Percentiles rank a stretch among this genome's conserved stretches.
These are phyloP conservation scores for Colius striatus DNA, from an alignment of 2,113 vertebrate genomes.

Conservation along the genomic window DNA sequence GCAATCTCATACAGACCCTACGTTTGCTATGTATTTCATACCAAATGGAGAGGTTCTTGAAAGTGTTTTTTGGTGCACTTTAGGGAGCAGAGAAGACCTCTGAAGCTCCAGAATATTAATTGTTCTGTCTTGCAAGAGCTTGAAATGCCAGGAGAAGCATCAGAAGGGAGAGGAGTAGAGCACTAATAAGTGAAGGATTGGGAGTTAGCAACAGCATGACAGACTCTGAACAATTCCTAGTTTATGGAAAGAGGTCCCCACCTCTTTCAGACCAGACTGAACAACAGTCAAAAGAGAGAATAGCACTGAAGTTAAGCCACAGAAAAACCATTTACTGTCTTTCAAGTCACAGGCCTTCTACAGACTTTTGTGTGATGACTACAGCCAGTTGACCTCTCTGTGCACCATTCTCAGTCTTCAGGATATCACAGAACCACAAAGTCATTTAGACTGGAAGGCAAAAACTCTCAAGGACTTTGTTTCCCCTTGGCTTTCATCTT, in stretches of 20 bases:
- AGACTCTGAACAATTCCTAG: background rate
- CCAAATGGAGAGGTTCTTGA: background rate
- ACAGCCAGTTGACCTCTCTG: background rate
- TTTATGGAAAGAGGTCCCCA: background rate
- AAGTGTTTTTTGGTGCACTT: background rate
- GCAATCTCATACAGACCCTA: background rate
- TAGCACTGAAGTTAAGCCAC: background rate
- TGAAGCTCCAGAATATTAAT: background rate
- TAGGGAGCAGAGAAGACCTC: background rate
- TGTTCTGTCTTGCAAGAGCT: background rate
- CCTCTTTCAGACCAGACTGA: background rate
- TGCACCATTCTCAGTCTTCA: background rate
- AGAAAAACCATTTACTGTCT: background rate
- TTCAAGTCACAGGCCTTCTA: background rate
- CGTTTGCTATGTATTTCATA: background rate
- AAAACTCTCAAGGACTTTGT: background rate
- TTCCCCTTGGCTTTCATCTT: background rate
- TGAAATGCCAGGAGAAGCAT: background rate
- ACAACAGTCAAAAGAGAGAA: background rate
- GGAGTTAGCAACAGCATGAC: background rate
- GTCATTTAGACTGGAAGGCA: background rate
- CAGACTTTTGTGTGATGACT: background rate
- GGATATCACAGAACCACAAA: background rate
- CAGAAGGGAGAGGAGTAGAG: background rate
- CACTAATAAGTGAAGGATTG: background rate